Evolutionary conservation across 2,113 vertebrate species (phyloP).

Genomic region (Caranx melampygus): DNA sequence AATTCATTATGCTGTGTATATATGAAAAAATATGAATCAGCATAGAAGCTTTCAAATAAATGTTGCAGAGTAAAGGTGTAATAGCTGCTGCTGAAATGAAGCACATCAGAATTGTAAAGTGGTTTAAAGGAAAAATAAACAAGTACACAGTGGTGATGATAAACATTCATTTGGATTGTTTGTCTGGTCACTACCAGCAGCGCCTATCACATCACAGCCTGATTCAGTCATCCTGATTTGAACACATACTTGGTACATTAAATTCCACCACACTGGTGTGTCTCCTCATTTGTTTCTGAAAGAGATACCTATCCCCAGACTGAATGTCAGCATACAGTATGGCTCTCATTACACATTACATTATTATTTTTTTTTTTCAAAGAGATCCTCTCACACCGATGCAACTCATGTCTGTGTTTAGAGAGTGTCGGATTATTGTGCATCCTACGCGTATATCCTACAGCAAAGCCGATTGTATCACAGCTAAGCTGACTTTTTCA

Average conservation of each 20-base stretch:
- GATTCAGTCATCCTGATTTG: conserved; percentile 59
- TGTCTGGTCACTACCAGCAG: neutral
- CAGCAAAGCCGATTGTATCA: conserved; percentile 76
- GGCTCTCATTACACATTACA: conserved; percentile 62
- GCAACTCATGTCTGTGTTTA: conserved; percentile 38
- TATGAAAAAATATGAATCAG: no score
- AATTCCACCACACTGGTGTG: neutral
- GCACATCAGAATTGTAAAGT: no score
- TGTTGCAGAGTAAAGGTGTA: no score
- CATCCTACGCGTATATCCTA: conserved; percentile 75
- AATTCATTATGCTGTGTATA: no score
- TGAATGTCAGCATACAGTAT: conserved; percentile 51
- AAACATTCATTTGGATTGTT: neutral
- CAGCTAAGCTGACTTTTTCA: conserved; percentile 79
- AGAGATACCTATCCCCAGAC: conserved; percentile 20
- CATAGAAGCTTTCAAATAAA: no score
- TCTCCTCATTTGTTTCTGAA: conserved; percentile 4
- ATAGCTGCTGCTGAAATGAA: no score
- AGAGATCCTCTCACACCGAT: conserved; percentile 25
- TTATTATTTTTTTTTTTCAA: conserved; percentile 54
- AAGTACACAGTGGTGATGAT: neutral
- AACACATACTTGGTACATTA: neutral
- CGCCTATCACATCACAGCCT: neutral
- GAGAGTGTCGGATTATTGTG: conserved; percentile 65
- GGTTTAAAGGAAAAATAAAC: neutral